These are phyloP conservation scores for Chanos chanos DNA, from an alignment of 2,797 vertebrate genomes.

Conservation along the genomic window DNA sequence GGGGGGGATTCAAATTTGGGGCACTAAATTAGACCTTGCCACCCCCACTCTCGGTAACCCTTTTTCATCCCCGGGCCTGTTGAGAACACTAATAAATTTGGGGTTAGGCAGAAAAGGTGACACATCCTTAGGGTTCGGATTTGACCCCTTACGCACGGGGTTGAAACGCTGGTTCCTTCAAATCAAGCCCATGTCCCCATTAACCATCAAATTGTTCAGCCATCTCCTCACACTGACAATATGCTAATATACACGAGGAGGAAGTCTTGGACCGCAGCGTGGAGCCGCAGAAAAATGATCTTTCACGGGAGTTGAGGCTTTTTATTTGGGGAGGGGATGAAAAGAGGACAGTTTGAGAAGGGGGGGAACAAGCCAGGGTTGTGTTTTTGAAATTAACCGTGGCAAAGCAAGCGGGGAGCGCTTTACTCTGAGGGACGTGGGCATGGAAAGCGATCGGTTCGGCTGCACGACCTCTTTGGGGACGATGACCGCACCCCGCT, in stretches of 20 bases:
- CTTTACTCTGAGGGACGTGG: constrained; percentile 18
- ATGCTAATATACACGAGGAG: constrained; percentile 49
- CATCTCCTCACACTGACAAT: constrained; percentile 37
- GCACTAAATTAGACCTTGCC: constrained; percentile 45
- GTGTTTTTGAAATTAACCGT: constrained; percentile 49
- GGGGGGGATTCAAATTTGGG: constrained; percentile 55
- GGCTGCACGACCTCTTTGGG: too few species aligned
- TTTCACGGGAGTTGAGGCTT: constrained; percentile 21
- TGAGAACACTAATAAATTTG: too few species aligned
- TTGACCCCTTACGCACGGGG: constrained; percentile 54
- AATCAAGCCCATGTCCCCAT: constrained; percentile 43
- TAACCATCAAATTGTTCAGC: constrained; percentile 48
- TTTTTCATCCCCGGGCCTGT: too few species aligned
- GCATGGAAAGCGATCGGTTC: constrained; percentile 41
- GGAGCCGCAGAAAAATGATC: constrained; percentile 38
- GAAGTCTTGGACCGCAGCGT: constrained; percentile 16
- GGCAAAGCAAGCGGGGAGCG: constrained; percentile 26
- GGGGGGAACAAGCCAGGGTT: constrained; percentile 33
- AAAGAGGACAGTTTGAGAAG: constrained; percentile 7
- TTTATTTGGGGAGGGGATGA: constrained; percentile 22
- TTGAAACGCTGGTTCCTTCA: constrained; percentile 54
- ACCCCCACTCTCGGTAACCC: background rate
- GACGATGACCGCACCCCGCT: too few species aligned
- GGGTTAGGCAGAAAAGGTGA: constrained; percentile 45
- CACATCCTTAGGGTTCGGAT: constrained; percentile 53